phyloP scores from a whole-genome alignment of 2,888 invertebrate genomes.

The Drosophila eohydei region DNA sequence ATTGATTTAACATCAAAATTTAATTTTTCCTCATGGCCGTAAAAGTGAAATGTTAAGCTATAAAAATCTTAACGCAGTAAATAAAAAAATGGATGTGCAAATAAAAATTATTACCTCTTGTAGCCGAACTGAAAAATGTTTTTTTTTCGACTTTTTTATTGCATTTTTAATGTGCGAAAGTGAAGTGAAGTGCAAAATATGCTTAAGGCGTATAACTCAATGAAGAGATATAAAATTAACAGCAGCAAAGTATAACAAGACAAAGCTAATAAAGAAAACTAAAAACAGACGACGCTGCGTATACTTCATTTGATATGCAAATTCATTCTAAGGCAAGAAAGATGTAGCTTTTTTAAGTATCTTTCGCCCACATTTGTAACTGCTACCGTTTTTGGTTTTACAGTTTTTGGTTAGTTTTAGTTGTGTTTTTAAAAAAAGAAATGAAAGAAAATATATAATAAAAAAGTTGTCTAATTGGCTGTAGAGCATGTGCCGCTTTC shows the following conservation, averaged over 20 bases:
- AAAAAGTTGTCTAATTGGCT: conserved; percentile 69
- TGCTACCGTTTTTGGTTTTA: background rate
- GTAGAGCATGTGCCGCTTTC: conserved; percentile 63
- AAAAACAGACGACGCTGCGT: background rate
- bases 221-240: background rate
- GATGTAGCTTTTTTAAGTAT: background rate
- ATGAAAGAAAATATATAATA: conserved; percentile 5
- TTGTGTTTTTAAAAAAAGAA: conserved; percentile 9
- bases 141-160: conserved; percentile 27
- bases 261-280: background rate
- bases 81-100: conserved; percentile 53
- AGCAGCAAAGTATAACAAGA: conserved; percentile 7
- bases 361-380: background rate
- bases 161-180: conserved; percentile 66
- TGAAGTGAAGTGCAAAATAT: conserved; percentile 25
- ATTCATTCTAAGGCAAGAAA: background rate
- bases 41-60: conserved; percentile 59
- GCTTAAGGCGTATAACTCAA: conserved; percentile 27
- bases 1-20: conserved; percentile 14
- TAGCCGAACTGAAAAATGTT: background rate
- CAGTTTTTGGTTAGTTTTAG: conserved; percentile 1
- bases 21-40: conserved; percentile 3
- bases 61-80: conserved; percentile 12
- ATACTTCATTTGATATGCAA: background rate
- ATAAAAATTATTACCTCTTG: conserved; percentile 39